A percentile compares a stretch with the other conserved stretches of the same genome.
phyloP scores from a whole-genome alignment of 2,888 invertebrate genomes.

The Amblyjoppa proteus region DNA sequence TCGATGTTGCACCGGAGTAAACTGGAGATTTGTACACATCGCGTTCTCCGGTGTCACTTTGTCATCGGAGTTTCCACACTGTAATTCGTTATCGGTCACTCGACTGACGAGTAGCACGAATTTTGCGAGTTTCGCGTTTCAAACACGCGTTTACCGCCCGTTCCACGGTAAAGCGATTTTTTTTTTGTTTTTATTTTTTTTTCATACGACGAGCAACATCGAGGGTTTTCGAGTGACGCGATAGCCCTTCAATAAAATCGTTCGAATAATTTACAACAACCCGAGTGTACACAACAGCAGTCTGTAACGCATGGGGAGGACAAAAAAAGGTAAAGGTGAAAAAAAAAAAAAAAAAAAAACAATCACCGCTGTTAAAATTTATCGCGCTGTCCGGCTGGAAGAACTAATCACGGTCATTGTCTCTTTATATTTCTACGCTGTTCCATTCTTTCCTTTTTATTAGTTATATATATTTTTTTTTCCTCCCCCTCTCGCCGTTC shows the following conservation, averaged over 20 bases:
- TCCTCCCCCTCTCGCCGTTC: neutral
- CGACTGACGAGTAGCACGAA: constrained; percentile 17
- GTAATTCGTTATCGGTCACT: constrained; percentile 55
- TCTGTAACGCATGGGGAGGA: neutral
- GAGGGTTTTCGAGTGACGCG: constrained; percentile 12
- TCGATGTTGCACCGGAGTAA: neutral
- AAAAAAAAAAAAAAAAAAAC: constrained; percentile 10
- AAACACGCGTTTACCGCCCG: constrained; percentile 8
- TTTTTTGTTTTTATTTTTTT: too few relatives aligned
- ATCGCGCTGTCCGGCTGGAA: constrained; percentile 37
- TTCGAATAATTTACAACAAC: constrained; percentile 52
- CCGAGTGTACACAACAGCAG: neutral
- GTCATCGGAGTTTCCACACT: constrained; percentile 57
- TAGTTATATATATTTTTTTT: neutral
- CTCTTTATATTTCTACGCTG: constrained; percentile 26
- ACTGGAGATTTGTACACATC: constrained; percentile 9
- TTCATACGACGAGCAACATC: neutral
- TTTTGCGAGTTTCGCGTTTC: constrained; percentile 50
- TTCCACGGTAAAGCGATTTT: constrained; percentile 1
- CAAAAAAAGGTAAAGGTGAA: constrained; percentile 10
- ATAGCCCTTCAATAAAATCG: constrained; percentile 37
- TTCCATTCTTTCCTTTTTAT: constrained; percentile 17
- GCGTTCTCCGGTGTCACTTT: constrained; percentile 63
- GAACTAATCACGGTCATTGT: constrained; percentile 30
- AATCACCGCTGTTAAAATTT: constrained; percentile 20